Percentiles rank a stretch among this genome's conserved stretches.
Evolutionary conservation across 2,113 vertebrate genomes (phyloP).

Genomic region (Vireo altiloquus): DNA sequence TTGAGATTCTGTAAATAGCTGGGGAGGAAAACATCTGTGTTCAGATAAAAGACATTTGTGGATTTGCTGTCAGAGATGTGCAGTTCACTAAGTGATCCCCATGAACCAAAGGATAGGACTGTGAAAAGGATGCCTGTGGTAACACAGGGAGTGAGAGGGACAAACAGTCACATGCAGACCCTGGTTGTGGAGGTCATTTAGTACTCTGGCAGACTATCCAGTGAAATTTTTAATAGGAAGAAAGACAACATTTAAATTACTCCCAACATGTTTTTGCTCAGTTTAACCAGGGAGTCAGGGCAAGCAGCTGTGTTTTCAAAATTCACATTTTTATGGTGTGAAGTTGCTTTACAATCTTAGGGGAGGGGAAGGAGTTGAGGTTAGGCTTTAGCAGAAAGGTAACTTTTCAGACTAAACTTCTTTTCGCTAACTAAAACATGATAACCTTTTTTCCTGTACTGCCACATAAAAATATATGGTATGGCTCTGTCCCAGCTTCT

Average conservation of each 20-base stretch:
- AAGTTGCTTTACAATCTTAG: neutral
- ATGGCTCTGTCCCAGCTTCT: neutral
- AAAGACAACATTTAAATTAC: neutral
- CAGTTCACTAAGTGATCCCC: neutral
- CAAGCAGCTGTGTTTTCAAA: conserved; percentile 15
- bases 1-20: neutral
- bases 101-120: neutral
- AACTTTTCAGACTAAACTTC: neutral
- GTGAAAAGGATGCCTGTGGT: neutral
- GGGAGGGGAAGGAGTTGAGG: neutral
- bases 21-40: neutral
- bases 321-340: neutral
- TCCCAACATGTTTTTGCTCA: neutral
- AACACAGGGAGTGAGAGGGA: neutral
- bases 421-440: neutral
- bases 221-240: neutral
- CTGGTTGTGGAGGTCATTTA: neutral
- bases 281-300: neutral
- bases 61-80: accelerated
- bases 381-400: conserved; percentile 20
- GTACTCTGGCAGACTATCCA: neutral
- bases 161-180: neutral
- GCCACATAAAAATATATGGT: neutral
- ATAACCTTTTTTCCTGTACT: conserved; percentile 13
- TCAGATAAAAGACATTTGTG: neutral